Evolutionary conservation across 2,888 invertebrate genomes (phyloP).

Genomic region (Neria commutata): DNA sequence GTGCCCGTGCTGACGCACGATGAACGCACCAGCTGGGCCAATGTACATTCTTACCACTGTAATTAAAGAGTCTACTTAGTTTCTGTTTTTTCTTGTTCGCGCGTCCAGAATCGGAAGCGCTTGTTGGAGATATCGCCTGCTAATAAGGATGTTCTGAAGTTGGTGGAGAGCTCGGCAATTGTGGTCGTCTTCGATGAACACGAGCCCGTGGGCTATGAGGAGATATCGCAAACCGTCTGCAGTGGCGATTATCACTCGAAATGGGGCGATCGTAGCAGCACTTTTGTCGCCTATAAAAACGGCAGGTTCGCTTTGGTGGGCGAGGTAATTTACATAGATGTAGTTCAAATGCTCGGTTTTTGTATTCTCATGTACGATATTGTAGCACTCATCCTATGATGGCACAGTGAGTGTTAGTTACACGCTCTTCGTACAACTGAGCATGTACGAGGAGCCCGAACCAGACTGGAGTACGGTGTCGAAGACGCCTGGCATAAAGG

Average conservation of each 20-base stretch:
- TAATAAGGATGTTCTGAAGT: conserved; percentile 57
- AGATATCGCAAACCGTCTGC: conserved; percentile 58
- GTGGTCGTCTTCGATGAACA: conserved; percentile 61
- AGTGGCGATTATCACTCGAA: conserved; percentile 64
- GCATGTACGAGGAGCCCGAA: conserved; percentile 53
- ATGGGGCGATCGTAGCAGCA: conserved; percentile 68
- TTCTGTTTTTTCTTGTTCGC: too few relatives aligned
- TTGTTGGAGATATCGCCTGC: conserved; percentile 56
- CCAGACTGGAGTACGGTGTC: conserved; percentile 53
- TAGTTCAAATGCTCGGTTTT: too few relatives aligned
- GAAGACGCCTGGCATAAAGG: conserved; percentile 35
- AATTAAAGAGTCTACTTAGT: too few relatives aligned
- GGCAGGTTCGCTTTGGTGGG: conserved; percentile 64
- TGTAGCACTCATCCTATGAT: conserved; percentile 60
- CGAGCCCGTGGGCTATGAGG: conserved; percentile 52
- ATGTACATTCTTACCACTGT: conserved; percentile 54
- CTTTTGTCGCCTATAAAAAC: conserved; percentile 63
- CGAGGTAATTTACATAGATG: conserved; percentile 67
- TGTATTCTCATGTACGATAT: background rate
- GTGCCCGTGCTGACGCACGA: conserved; percentile 64
- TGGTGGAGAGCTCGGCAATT: conserved; percentile 61
- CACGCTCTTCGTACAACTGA: conserved; percentile 53
- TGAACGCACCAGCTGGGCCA: conserved; percentile 65
- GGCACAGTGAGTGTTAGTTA: conserved; percentile 59
- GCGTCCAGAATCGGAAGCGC: conserved; percentile 59